phyloP scores from a whole-genome alignment of 2,113 vertebrate genomes.

The Oreotrochilus melanogaster region DNA sequence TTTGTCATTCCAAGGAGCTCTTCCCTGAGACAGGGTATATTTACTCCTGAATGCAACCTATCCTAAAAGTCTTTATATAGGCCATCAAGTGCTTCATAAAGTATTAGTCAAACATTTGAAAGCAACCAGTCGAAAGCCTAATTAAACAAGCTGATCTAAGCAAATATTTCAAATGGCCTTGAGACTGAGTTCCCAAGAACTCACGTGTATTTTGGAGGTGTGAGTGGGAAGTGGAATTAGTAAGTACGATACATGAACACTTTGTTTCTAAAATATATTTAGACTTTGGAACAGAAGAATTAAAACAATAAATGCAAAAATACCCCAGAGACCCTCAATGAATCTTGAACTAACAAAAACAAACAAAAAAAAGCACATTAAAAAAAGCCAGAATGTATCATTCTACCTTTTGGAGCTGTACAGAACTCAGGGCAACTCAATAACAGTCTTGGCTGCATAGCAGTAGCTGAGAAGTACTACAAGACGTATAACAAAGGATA shows the following conservation, averaged over 20 bases:
- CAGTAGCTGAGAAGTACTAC: neutral
- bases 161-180: conserved; percentile 53
- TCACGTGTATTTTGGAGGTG: neutral
- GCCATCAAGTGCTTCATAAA: neutral
- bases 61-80: neutral
- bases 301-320: conserved; percentile 15
- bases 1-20: neutral
- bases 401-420: neutral
- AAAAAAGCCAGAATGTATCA: neutral
- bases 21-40: neutral
- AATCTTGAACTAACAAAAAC: neutral
- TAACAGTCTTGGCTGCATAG: neutral
- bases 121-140: conserved; percentile 62
- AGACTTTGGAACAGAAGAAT: neutral
- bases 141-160: conserved; percentile 51
- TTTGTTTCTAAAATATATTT: conserved; percentile 8
- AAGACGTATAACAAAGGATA: neutral
- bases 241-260: neutral
- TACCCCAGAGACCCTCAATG: neutral
- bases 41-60: neutral
- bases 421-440: neutral
- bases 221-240: neutral
- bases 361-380: neutral
- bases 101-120: conserved; percentile 1
- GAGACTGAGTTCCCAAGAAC: conserved; percentile 25